Conservation (phyloP, 2,797 vertebrate genomes). For the Taeniopygia guttata region DNA sequence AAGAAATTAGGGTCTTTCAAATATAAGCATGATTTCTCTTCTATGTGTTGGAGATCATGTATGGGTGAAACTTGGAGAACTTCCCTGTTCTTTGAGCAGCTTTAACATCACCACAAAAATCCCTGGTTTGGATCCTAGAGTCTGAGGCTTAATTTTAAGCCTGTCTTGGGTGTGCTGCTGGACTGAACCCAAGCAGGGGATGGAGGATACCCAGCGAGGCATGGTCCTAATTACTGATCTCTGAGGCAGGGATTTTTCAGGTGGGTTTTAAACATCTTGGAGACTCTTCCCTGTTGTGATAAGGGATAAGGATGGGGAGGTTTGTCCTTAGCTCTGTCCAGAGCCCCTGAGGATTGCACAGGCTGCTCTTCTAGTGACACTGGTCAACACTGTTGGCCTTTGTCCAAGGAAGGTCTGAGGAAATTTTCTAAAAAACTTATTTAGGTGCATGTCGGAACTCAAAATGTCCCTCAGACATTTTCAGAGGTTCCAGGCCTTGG, state of each 20-base stretch:
- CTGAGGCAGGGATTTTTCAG: not conserved
- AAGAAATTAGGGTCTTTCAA: not conserved
- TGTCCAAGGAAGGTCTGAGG: not conserved
- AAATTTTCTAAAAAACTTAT: not conserved
- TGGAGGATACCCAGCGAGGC: not conserved
- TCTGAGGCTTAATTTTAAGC: not conserved
- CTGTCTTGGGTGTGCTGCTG: not conserved
- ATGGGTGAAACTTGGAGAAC: not conserved
- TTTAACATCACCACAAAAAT: not conserved
- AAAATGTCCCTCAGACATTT: too few species aligned
- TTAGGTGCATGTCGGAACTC: too few species aligned
- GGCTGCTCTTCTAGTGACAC: not conserved
- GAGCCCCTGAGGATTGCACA: not conserved
- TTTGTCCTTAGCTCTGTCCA: not conserved
- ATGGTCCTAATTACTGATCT: not conserved
- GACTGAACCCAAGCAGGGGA: not conserved
- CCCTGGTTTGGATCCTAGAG: not conserved
- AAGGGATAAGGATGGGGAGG: accelerated
- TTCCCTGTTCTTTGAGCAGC: not conserved
- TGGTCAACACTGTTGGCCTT: not conserved
- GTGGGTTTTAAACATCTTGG: not conserved
- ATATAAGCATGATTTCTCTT: not conserved
- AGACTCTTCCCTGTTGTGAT: not conserved
- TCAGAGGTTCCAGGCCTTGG: too few species aligned
- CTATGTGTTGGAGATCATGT: accelerated